Base-by-base conservation (phyloP, 2,113 vertebrate genomes). In the Lontra canadensis region DNA sequence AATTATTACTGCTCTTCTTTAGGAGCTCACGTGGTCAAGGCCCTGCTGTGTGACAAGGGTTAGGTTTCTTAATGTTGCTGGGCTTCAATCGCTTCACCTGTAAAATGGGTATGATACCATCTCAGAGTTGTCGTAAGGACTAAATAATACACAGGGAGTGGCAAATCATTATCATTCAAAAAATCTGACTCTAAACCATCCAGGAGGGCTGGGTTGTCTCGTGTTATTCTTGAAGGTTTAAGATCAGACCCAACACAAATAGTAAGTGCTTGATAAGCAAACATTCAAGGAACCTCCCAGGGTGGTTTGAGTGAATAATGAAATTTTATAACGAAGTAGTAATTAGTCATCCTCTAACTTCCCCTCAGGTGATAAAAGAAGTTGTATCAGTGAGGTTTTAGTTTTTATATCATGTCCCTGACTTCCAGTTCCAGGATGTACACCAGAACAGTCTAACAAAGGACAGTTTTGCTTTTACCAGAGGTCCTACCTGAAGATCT, bases 351-450 rank as follows among this genome's bases (percentile, higher is more conserved):
- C 78, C 83, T 89, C 59, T 91, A 89, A 95, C 65, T 92, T 88
- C 49, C 82, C 67, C 42, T 67, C 29, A 52, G 26, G 20, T 49
- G 89, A n/a, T 59, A 73, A 95, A 95, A 91, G 47, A 85, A 97
- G 59, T 94, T 80, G 1, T 47, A 67, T 81, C n/a, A 31, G 47
- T 76, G 39, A 96, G 17, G 52, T 79, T 97, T 97, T 55, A 55
- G 44, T 13, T 90, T 94, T 93, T 63, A 96, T 18, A 92, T 74
- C 93, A 90, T 89, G 17, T 91, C 94, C 65, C 92, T 84, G 59
- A 88, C 61, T 95, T 42, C 25, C 82, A 93, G 26, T 96, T 42
- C 34, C 82, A 93, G 31, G 69, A 71, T 85, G 67, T 84, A 47
- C 65, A 86, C 44, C 42, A 59, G 39, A 76, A 90, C 0, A 8